Evolutionary conservation across 2,797 vertebrate species (phyloP).

Genomic region (Esox masquinongy): DNA sequence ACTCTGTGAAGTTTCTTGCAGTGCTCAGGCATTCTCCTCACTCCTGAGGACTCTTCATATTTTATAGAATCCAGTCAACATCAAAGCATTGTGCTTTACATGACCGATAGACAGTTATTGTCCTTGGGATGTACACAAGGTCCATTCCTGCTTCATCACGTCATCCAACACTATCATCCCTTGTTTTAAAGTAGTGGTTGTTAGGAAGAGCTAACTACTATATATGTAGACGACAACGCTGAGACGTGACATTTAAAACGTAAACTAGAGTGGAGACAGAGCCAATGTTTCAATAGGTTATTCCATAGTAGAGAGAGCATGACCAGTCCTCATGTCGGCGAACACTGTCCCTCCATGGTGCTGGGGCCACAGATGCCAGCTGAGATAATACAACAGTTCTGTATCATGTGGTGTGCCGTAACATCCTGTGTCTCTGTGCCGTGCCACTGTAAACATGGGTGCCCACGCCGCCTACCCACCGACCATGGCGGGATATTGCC

Average conservation of each 20-base stretch:
- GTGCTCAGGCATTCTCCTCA: slow-evolving; percentile 42
- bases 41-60: slow-evolving; percentile 17
- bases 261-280: slow-evolving; percentile 18
- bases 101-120: slow-evolving; percentile 22
- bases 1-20: slow-evolving; percentile 48
- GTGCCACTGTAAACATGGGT: slow-evolving; percentile 85
- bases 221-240: slow-evolving; percentile 42
- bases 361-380: slow-evolving; percentile 56
- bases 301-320: slow-evolving; percentile 33
- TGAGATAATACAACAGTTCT: slow-evolving; percentile 57
- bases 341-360: slow-evolving; percentile 46
- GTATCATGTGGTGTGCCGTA: slow-evolving; percentile 54
- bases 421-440: slow-evolving; percentile 38
- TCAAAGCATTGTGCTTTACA: slow-evolving; percentile 40
- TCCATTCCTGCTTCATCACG: slow-evolving; percentile 19
- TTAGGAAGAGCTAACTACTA: slow-evolving; percentile 26
- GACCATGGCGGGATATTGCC: slow-evolving; percentile 75
- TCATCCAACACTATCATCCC: slow-evolving; percentile 21
- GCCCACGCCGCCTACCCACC: slow-evolving; percentile 75
- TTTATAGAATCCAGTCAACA: slow-evolving; percentile 30
- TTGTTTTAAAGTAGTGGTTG: slow-evolving; percentile 31
- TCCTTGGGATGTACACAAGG: slow-evolving; percentile 45
- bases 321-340: slow-evolving; percentile 41
- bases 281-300: slow-evolving; percentile 14
- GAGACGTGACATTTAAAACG: slow-evolving; percentile 47